Base-by-base conservation (phyloP, 2,113 vertebrate genomes). In the Urocitellus parryii region DNA sequence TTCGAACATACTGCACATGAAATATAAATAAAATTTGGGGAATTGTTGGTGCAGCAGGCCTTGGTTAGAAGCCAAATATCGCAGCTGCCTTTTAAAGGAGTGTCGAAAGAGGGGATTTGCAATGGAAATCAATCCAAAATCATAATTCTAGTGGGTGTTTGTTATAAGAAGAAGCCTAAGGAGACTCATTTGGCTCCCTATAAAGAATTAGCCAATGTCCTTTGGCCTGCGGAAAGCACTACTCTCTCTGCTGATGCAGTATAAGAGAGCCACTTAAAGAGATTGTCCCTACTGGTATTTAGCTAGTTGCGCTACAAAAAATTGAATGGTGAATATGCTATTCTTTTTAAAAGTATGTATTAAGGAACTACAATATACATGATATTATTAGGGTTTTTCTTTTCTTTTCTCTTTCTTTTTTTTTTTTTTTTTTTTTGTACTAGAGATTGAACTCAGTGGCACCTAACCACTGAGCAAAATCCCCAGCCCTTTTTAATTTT, bases 1-100 rank as follows among this genome's bases (percentile, higher is more conserved):
- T 92, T 94, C 8, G 76, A 96, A 93, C 86, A 96, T 87, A 89
- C 94, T 90, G 88, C 63, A 70, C 87, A 91, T 97, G 95, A 98
- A 97, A 97, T 97, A 97, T 81, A 96, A 96, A 97, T 98, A 97
- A 97, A 96, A 95, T 90, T 73, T 93, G 96, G 95, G 95, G 97
- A 96, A 96, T 93, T 97, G 95, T 94, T 95, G 93, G 87, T 95
- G 85, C 72, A 91, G 97, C 93, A 93, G 90, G 77, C 42, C 56
- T 94, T 97, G 97, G 91, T 96, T 80, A 80, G 61, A 88, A 95
- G 97, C 97, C 97, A 98, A 84, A 88, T 93, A 68, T 58, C 17
- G 1, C 97, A 98, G 97, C 97, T 98, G 97, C 80, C 83, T 95
- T 93, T 91, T 94, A 97, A 97, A 96, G 91, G 88, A 83, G 89